Conservation (phyloP, 1,140 invertebrate genomes). For the Diorhabda sublineata region DNA sequence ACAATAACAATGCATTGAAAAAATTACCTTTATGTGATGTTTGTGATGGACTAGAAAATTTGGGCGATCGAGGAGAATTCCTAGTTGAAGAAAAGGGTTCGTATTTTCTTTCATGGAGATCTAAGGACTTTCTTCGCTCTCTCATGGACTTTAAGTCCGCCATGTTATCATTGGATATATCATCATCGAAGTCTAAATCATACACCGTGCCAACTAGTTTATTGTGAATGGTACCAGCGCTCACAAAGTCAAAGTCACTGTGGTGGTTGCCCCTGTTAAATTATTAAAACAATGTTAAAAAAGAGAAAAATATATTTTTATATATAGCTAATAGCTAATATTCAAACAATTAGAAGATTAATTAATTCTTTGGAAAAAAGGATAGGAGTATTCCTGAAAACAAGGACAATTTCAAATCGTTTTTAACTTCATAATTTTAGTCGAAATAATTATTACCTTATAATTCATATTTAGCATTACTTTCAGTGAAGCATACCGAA, state of each 20-base stretch:
- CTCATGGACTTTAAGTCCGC: conserved; percentile 76
- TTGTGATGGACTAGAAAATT: conserved; percentile 50
- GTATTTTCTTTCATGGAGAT: conserved; percentile 62
- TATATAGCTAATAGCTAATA: too few relatives aligned
- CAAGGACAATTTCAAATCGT: too few relatives aligned
- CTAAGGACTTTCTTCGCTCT: conserved; percentile 73
- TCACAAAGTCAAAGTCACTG: conserved; percentile 45
- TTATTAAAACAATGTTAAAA: too few relatives aligned
- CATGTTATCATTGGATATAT: conserved; percentile 69
- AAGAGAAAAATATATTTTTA: too few relatives aligned
- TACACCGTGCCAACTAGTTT: conserved; percentile 83
- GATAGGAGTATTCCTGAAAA: too few relatives aligned
- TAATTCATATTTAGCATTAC: too few relatives aligned
- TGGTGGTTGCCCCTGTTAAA: conserved; percentile 34
- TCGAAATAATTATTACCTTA: too few relatives aligned
- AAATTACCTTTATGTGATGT: conserved; percentile 26
- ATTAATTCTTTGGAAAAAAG: too few relatives aligned
- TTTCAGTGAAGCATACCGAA: too few relatives aligned
- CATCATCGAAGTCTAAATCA: conserved; percentile 81
- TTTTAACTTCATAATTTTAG: too few relatives aligned
- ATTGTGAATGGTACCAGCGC: conserved; percentile 61
- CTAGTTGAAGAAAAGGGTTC: conserved; percentile 51
- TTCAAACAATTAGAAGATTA: too few relatives aligned
- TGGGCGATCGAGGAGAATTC: conserved; percentile 57
- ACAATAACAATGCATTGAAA: too few relatives aligned